phyloP scores from a whole-genome alignment of 2,888 invertebrate species.

The Cataglyphis cursor region DNA sequence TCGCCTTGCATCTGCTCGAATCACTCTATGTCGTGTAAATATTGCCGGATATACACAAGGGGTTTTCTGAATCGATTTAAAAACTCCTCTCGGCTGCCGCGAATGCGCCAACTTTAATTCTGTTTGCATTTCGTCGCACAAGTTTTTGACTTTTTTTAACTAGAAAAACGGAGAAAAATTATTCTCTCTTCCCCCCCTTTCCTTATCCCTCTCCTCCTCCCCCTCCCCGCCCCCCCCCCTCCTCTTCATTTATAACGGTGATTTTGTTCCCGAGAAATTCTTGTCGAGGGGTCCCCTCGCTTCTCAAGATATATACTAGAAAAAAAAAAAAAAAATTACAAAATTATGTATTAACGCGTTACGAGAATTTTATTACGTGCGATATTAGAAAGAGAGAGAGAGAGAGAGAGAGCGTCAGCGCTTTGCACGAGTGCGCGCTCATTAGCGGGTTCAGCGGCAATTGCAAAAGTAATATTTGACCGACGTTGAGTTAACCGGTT shows the following conservation, averaged over 20 bases:
- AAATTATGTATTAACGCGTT: constrained; percentile 5
- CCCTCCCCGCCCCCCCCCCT: no score
- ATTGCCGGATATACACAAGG: background rate
- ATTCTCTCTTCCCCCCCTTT: background rate
- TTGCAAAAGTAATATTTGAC: constrained; percentile 62
- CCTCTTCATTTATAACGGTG: background rate
- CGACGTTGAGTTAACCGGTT: constrained; percentile 32
- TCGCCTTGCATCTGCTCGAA: constrained; percentile 1
- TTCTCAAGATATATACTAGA: background rate
- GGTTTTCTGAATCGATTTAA: constrained; percentile 9
- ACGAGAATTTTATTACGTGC: constrained; percentile 12
- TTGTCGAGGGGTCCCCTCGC: background rate
- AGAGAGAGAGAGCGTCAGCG: constrained; percentile 40
- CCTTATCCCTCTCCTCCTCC: background rate
- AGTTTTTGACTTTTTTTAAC: background rate
- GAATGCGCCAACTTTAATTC: background rate
- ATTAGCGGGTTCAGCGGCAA: constrained; percentile 48
- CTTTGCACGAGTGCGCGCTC: constrained; percentile 37
- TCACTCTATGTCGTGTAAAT: constrained; percentile 28
- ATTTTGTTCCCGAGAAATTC: background rate
- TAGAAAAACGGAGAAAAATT: background rate
- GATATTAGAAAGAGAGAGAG: background rate
- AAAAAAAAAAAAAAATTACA: background rate
- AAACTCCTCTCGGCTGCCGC: background rate
- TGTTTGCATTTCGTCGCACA: background rate